phyloP scores from a whole-genome alignment of 1,140 invertebrate genomes.

The Thaumetopoea pityocampa region DNA sequence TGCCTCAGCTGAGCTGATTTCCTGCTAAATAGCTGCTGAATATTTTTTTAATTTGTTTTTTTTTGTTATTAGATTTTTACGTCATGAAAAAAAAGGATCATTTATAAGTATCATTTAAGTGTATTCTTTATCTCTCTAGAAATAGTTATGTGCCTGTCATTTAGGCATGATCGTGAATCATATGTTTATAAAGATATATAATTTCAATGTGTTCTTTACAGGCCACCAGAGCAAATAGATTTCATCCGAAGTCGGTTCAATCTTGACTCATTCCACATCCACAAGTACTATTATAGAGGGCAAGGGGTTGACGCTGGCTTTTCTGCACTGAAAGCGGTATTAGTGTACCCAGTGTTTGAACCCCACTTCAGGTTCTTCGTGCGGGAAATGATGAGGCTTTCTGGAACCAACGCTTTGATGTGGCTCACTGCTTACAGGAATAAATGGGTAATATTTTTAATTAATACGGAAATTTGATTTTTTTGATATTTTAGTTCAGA shows the following conservation, averaged over 20 bases:
- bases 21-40: too few relatives aligned
- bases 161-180: too few relatives aligned
- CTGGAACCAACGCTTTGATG: constrained; percentile 37
- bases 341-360: constrained; percentile 51
- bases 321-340: constrained; percentile 33
- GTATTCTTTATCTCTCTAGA: too few relatives aligned
- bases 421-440: constrained; percentile 60
- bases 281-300: constrained; percentile 38
- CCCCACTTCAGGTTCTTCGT: constrained; percentile 51
- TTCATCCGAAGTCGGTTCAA: constrained; percentile 46
- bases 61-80: too few relatives aligned
- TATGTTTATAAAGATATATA: too few relatives aligned
- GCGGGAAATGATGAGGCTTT: constrained; percentile 56
- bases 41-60: too few relatives aligned
- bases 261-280: constrained; percentile 36
- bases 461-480: background rate
- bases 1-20: too few relatives aligned
- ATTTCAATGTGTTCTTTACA: constrained; percentile 21
- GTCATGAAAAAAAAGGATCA: too few relatives aligned
- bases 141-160: too few relatives aligned
- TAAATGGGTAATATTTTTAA: constrained; percentile 48
- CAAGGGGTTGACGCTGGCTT: constrained; percentile 30
- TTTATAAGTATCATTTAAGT: too few relatives aligned
- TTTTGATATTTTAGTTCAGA: background rate
- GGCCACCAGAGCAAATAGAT: constrained; percentile 43